Evolutionary conservation across 2,797 vertebrate genomes (phyloP), one percentile per base, ranked within the genome.

Genomic region (Phataginus tricuspis): DNA sequence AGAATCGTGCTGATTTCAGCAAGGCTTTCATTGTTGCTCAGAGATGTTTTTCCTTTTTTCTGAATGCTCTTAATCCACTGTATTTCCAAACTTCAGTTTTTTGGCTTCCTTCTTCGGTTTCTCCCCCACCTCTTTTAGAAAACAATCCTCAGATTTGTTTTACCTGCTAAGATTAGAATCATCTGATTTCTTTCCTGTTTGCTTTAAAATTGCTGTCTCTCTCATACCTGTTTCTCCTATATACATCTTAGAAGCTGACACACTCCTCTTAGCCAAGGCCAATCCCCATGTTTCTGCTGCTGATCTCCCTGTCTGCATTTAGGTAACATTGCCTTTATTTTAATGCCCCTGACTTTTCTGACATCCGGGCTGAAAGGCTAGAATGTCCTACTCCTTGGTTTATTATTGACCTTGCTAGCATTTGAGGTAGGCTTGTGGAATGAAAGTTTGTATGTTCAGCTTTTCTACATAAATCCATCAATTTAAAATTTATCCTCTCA

Each of bases 21-120:
- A 71, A n/a, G 16, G 80, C 61, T 91, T 95, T 93, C 18, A 90
- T 21, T 87, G 49, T 93, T 78, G 45, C 21, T 84, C 51, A 68
- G 34, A 72, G 69, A 39, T 53, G 63, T 82, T 72, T 64, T 63
- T n/a, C 10, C 31, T 49, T 34, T 51, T 59, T 96, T 71, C 12
- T 78, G 85, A 45, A 0, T 89, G 23, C 31, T 92, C 34, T 92
- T 63, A 79, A 61, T 72, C 19, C 18, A 37, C 14, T 19, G 10
- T 14, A 34, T 75, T 91, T 93, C 18, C 9, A 51, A 45, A 51
- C 49, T 39, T 84, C 34, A 1, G 87, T 45, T 34, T 74, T 25
- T 91, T n/a, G 23, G 14, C 77, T 87, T 19, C 29, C 34, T 83
- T 64, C 21, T 55, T 90, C 86, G 63, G 16, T 83, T 93, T 92